Base-by-base conservation (phyloP, 2,113 vertebrate species). In the Dicrurus megarhynchus region DNA sequence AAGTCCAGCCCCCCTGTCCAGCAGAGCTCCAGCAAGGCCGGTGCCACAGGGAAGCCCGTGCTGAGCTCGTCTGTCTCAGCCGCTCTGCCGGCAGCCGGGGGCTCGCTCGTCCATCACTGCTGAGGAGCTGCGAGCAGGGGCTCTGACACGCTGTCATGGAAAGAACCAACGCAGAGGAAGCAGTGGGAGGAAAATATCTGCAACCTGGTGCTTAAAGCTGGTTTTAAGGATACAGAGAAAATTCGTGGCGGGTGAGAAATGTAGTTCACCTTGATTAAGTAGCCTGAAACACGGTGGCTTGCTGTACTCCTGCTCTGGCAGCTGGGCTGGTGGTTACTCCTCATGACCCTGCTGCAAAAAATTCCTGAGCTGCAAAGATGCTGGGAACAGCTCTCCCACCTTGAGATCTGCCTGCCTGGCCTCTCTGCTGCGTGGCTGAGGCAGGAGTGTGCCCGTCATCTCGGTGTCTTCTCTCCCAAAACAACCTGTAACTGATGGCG, bases 231-330 rank as follows among this genome's bases (percentile, higher is more conserved):
- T 37, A 39, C 33, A 20, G 53, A 65, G 44, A 44, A 64, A 60
- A 78, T 53, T 52, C 0, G 2, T 41, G 86, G 42, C 0, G 10
- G 87, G 73, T 35, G 65, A 89, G 84, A 73, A 46, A 89, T 50
- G 83, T 10, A 52, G 30, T 37, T 91, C 32, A 2, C 91, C 85
- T 93, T 87, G 91, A 87, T 93, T 39, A 82, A 95, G 87, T 26
- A 16, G 6, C 87, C 65, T 57, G 74, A 50, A 73, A 57, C 22
- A 42, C 2, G 0, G 49, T 18, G 47, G 27, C 57, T 91, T 24
- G 0, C 27, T 41, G 85, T 10, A 4, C 28, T 46, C 12, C 75
- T 10, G 65, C 87, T 76, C 85, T 22, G 61, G 73, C 57, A 30
- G 78, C 81, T 9, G 56, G 52, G 69, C 80, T 81, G 90, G 61